These are phyloP conservation scores for Amia ocellicauda DNA, from an alignment of 2,113 vertebrate species.

Conservation along the genomic window DNA sequence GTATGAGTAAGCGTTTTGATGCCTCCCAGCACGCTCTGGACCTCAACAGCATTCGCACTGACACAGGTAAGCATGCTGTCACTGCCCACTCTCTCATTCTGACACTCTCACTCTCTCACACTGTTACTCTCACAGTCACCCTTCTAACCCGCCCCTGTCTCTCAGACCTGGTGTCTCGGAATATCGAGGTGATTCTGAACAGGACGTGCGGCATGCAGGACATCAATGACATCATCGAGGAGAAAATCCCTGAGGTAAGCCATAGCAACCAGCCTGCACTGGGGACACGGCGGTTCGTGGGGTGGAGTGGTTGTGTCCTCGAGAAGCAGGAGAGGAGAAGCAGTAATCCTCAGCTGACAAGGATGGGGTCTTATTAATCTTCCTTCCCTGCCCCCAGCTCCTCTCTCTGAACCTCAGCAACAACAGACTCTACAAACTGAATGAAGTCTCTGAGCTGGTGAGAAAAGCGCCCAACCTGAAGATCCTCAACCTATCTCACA, in stretches of 20 bases:
- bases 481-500: constrained; percentile 79
- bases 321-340: too few relatives aligned
- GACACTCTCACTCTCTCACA: too few relatives aligned
- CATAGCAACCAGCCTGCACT: neutral
- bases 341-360: too few relatives aligned
- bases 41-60: constrained; percentile 76
- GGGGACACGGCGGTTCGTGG: too few relatives aligned
- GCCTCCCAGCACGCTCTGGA: constrained; percentile 77
- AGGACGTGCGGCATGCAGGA: constrained; percentile 72
- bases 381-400: constrained; percentile 52
- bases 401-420: constrained; percentile 70
- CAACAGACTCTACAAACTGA: constrained; percentile 76
- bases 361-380: too few relatives aligned
- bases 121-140: too few relatives aligned
- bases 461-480: constrained; percentile 74
- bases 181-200: constrained; percentile 74
- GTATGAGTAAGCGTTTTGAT: constrained; percentile 85
- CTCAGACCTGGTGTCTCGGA: constrained; percentile 73
- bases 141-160: neutral
- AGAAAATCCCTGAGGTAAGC: constrained; percentile 84
- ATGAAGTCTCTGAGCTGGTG: constrained; percentile 69
- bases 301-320: too few relatives aligned
- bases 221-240: constrained; percentile 77
- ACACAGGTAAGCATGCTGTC: constrained; percentile 65
- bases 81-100: neutral